Base-by-base conservation (phyloP, 2,888 invertebrate species). In the Leptopilina drosophilae region DNA sequence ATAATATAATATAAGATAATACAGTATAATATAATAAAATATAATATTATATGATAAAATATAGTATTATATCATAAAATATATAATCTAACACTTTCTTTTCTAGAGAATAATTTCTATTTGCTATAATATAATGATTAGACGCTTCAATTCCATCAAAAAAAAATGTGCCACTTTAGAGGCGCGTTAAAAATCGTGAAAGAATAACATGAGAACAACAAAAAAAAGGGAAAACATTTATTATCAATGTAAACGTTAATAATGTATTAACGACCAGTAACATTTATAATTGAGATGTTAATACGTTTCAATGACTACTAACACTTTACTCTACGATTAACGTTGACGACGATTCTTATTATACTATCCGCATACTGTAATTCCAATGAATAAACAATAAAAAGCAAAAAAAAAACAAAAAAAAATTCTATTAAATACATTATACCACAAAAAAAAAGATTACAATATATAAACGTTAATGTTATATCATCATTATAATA, bases 321-420 rank as follows among this genome's bases (percentile, higher is more conserved):
- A 49, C 9, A 49, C 12, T 53, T 73, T 73, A 73, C 73, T 73
- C 73, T 33, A 73, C 33, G 69, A 56, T 69, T 56, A 73, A 73
- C 73, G 73, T 73, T 73, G 73, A 73, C 73, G 73, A 73, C 73
- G 73, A 73, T 73, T 73, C 73, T 73, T 73, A 73, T 73, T 73
- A 73, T 73, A 73, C 73, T 73, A 56, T 73, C 73, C 49, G 11
- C 56, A 6, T 73, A 73, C 26, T 56, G 56, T n/a, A 73, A 56
- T 53, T 56, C 73, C 73, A 73, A 49, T 49, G 49, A 49, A 42
- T 42, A 33, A 33, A 8, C 42, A 42, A 8, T 8, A 42, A 42
- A 42, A 33, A 33, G 33, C 42, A 42, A 42, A 42, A 42, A 42
- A 42, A 8, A 8, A 49, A 49, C 9, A 49, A 56, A 26, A 56